Base-by-base conservation (phyloP, 2,888 invertebrate genomes). In the Drosophila falleni region DNA sequence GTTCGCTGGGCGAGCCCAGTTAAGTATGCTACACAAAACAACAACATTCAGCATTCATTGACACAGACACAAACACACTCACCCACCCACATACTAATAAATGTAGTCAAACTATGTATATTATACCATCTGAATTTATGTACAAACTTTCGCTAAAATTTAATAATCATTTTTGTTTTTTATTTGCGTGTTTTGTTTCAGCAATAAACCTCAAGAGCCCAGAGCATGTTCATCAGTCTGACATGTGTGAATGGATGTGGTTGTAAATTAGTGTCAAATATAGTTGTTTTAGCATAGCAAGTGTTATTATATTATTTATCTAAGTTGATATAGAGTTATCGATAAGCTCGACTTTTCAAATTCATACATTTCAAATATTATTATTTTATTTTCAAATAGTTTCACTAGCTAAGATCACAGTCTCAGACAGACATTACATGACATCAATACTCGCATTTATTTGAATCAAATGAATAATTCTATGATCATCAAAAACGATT, bases 111-210 rank as follows among this genome's bases (percentile, higher is more conserved):
- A 54, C 35, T 46, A 49, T n/a, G n/a, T n/a, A n/a, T n/a, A n/a
- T n/a, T n/a, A n/a, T n/a, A n/a, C n/a, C n/a, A n/a, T 60, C 59
- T 64, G 62, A 71, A 85, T 85, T 82, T 80, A 85, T 85, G 82
- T 35, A 50, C n/a, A 74, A 85, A 82, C 74, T 80, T 80, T 73
- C 49, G n/a, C 71, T 39, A 58, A 62, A 65, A 67, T 73, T 80
- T 80, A 74, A 80, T 82, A 80, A 80, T 56, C 62, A 77, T 72
- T 74, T 64, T 54, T 50, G 50, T 51, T 44, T 68, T 72, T 80
- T 70, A 56, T 64, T 61, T 68, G 51, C 50, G 37, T 50, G 51
- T 62, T 62, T 60, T 37, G 33, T 31, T 62, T 60, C 50, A 51
- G 51, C 69, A 37, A 56, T 58, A 61, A 74, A 70, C 13, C 46